Conservation (phyloP, 2,888 invertebrate species). For the Cheilosia impressa region DNA sequence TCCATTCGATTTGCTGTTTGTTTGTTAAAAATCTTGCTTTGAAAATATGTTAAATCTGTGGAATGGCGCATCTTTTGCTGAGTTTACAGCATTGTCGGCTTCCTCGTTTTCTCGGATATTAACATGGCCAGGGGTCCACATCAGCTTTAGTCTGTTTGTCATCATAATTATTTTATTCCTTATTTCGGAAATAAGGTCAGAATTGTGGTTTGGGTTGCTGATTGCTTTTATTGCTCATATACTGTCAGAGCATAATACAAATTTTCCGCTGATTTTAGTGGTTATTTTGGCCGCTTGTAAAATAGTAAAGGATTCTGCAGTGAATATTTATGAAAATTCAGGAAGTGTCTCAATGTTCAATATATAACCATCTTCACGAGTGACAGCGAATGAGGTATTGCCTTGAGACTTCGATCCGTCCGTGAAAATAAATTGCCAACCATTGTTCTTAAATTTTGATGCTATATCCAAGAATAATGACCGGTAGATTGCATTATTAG, state of each 20-base stretch:
- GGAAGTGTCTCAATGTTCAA: conserved; percentile 6
- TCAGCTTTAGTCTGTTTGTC: conserved; percentile 12
- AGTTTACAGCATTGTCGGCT: conserved; percentile 21
- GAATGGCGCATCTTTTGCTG: conserved; percentile 19
- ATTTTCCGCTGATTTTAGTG: conserved; percentile 18
- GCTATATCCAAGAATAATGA: too few relatives aligned
- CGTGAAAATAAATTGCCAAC: conserved; percentile 29
- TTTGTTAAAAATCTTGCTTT: too few relatives aligned
- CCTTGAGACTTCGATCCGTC: conserved; percentile 38
- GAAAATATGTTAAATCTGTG: neutral
- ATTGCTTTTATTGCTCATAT: conserved; percentile 45
- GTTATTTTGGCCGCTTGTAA: conserved; percentile 21
- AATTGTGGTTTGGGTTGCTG: conserved; percentile 31
- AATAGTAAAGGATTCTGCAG: conserved; percentile 45
- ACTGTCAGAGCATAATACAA: conserved; percentile 53
- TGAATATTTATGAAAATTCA: conserved; percentile 9
- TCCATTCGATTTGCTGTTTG: too few relatives aligned
- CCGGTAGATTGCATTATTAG: too few relatives aligned
- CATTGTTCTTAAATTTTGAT: conserved; percentile 3
- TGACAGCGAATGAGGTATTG: conserved; percentile 50
- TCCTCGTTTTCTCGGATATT: conserved; percentile 32
- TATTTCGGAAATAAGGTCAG: conserved; percentile 22
- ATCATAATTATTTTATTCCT: conserved; percentile 9
- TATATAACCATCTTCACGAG: too few relatives aligned
- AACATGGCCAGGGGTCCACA: conserved; percentile 53